phyloP scores from a whole-genome alignment of 1,140 invertebrate genomes.

The Ips nitidus region DNA sequence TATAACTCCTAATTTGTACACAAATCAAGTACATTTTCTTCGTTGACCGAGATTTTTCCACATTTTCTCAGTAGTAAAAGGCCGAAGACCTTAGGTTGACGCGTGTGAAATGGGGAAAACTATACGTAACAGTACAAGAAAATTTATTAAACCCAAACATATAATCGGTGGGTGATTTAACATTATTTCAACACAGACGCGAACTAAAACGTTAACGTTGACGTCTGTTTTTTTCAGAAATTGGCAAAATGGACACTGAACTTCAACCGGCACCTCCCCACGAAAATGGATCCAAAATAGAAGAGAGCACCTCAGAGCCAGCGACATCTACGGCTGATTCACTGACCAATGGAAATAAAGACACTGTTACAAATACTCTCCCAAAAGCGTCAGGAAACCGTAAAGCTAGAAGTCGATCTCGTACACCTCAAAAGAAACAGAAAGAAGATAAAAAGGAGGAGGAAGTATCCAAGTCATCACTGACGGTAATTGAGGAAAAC shows the following conservation, averaged over 20 bases:
- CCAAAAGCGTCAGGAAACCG: neutral
- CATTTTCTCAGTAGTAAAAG: constrained; percentile 14
- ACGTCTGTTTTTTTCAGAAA: neutral
- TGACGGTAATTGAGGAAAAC: constrained; percentile 17
- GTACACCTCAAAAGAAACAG: constrained; percentile 32
- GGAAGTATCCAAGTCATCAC: constrained; percentile 11
- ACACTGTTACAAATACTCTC: neutral
- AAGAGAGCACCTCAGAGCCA: constrained; percentile 7
- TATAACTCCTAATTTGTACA: too few species aligned
- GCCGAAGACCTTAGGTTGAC: constrained; percentile 17
- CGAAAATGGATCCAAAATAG: constrained; percentile 26
- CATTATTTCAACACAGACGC: neutral
- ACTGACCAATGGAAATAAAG: constrained; percentile 8
- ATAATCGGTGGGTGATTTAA: neutral
- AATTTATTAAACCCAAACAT: neutral
- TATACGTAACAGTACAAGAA: constrained; percentile 7
- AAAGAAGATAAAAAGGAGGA: constrained; percentile 13
- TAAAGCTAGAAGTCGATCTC: constrained; percentile 19
- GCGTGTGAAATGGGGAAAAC: constrained; percentile 21
- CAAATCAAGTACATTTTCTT: too few species aligned
- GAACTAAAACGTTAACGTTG: too few species aligned
- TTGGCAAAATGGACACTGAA: constrained; percentile 22
- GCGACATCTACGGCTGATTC: constrained; percentile 5
- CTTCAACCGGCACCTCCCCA: constrained; percentile 6
- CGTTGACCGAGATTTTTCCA: neutral